phyloP scores from a whole-genome alignment of 2,797 vertebrate genomes.

The Thunnus albacares region DNA sequence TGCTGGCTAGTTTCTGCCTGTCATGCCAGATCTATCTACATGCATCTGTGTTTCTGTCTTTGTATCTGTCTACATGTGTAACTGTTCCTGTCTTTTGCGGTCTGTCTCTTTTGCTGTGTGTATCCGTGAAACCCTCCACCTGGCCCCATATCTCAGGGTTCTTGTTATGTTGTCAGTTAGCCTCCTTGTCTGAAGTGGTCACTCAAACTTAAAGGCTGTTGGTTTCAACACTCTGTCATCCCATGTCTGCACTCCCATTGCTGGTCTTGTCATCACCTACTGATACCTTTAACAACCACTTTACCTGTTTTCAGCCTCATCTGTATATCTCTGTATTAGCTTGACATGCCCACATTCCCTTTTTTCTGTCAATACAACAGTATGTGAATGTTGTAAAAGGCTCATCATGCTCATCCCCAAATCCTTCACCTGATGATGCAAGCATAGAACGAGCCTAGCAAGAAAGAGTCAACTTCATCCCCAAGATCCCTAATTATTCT shows the following conservation, averaged over 20 bases:
- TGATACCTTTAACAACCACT: constrained; percentile 7
- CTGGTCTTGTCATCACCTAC: constrained; percentile 5
- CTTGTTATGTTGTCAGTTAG: constrained; percentile 42
- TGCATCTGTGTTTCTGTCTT: constrained; percentile 50
- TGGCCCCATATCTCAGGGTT: constrained; percentile 24
- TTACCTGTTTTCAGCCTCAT: background rate
- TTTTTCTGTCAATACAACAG: constrained; percentile 7
- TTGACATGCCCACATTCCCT: background rate
- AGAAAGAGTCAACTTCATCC: constrained; percentile 25
- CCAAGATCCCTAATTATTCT: constrained; percentile 28
- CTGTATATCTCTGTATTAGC: constrained; percentile 7
- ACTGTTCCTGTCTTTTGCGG: constrained; percentile 36
- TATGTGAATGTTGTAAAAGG: constrained; percentile 15
- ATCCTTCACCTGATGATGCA: constrained; percentile 53
- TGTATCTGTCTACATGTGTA: constrained; percentile 63
- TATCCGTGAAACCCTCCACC: constrained; percentile 15
- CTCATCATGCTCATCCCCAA: constrained; percentile 25
- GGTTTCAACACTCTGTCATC: constrained; percentile 29
- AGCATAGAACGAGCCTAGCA: constrained; percentile 17
- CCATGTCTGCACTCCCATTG: background rate
- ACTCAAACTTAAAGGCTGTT: constrained; percentile 39
- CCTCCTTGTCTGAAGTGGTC: constrained; percentile 52
- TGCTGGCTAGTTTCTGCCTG: constrained; percentile 61
- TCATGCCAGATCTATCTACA: constrained; percentile 55
- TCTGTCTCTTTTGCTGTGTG: constrained; percentile 16